These are phyloP conservation scores for Nemotelus nigrinus DNA, from an alignment of 2,888 invertebrate species.

Conservation along the genomic window DNA sequence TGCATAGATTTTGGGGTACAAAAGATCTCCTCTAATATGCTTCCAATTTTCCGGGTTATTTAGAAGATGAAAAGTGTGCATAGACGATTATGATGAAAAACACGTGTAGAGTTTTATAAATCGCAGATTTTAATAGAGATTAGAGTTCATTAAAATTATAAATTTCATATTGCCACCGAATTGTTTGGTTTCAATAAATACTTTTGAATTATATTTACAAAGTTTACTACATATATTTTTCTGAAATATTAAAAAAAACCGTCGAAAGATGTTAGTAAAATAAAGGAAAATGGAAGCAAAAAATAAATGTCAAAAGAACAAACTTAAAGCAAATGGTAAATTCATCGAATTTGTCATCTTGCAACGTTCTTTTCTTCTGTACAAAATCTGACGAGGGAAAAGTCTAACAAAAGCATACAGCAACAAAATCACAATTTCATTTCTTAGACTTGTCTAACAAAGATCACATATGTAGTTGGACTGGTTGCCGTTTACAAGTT, in stretches of 20 bases:
- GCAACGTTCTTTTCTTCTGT: not conserved
- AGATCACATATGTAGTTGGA: too few relatives aligned
- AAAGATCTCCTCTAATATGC: not conserved
- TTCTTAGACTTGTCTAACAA: too few relatives aligned
- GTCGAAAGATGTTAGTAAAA: too few relatives aligned
- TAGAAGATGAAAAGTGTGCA: too few relatives aligned
- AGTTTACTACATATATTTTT: too few relatives aligned
- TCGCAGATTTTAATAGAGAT: not conserved
- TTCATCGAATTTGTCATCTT: not conserved
- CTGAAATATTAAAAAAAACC: too few relatives aligned
- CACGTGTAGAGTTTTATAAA: not conserved
- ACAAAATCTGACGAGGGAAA: not conserved
- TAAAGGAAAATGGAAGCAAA: not conserved
- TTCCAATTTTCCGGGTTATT: not conserved
- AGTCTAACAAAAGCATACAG: not conserved
- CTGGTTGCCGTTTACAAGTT: too few relatives aligned
- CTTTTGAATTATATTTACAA: too few relatives aligned
- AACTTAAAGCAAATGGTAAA: not conserved
- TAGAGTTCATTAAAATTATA: not conserved
- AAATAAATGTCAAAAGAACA: not conserved
- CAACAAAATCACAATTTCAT: not conserved
- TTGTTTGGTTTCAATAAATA: not conserved
- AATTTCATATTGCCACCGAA: not conserved
- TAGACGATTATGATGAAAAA: too few relatives aligned
- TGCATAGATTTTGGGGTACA: not conserved